These are phyloP conservation scores for Brachyhypopomus gauderio DNA, from an alignment of 2,113 vertebrate species.

Conservation along the genomic window DNA sequence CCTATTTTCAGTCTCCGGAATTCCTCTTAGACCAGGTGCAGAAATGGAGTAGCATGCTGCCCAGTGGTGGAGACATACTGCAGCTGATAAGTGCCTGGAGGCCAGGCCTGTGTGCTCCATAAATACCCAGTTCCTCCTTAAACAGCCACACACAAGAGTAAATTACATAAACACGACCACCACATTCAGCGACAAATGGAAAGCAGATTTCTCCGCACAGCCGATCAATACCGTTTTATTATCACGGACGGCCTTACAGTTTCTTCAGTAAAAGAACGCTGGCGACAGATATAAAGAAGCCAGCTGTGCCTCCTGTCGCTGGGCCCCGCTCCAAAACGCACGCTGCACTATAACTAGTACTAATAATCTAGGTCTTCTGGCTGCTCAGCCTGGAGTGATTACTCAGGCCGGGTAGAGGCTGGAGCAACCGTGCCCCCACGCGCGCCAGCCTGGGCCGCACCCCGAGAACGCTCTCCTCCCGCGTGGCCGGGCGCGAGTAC, in stretches of 20 bases:
- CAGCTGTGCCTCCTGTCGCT: not conserved
- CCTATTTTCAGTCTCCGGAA: not conserved
- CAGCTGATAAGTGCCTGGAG: slow-evolving; percentile 39
- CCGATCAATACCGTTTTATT: slow-evolving; percentile 41
- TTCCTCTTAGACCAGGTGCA: slow-evolving; percentile 27
- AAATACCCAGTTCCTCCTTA: slow-evolving; percentile 49
- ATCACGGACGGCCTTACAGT: slow-evolving; percentile 38
- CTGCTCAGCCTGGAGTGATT: not conserved
- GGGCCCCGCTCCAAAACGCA: slow-evolving; percentile 16
- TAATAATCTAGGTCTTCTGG: not conserved
- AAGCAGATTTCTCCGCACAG: slow-evolving; percentile 20
- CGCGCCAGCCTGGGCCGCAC: not conserved
- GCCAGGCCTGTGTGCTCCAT: slow-evolving; percentile 41
- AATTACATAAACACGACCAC: slow-evolving; percentile 46
- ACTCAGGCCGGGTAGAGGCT: no score
- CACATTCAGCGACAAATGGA: slow-evolving; percentile 14
- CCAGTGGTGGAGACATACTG: slow-evolving; percentile 39
- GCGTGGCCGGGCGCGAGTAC: slow-evolving; percentile 26
- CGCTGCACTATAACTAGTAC: not conserved
- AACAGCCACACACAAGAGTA: slow-evolving; percentile 46
- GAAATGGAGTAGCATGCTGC: slow-evolving; percentile 35
- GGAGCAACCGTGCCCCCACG: not conserved
- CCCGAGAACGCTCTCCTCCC: not conserved
- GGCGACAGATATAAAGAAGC: slow-evolving; percentile 30
- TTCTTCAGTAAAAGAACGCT: slow-evolving; percentile 22